Percentiles rank a stretch among this genome's conserved stretches.
These are phyloP conservation scores for Drosophila kanekoi DNA, from an alignment of 2,888 invertebrate species.

Conservation along the genomic window DNA sequence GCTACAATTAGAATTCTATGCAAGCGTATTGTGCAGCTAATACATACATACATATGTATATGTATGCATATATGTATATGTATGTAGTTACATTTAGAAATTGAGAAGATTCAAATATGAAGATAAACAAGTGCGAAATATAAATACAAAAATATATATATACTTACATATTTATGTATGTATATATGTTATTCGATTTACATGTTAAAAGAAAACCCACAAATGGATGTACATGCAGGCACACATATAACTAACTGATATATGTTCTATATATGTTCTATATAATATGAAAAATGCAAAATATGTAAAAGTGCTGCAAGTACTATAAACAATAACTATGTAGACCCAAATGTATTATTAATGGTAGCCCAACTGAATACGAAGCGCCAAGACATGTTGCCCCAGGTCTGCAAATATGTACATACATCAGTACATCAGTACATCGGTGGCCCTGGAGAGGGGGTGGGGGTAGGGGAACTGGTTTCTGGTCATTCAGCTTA, in stretches of 20 bases:
- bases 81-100: not conserved
- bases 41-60: constrained; percentile 1
- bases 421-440: not conserved
- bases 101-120: constrained; percentile 2
- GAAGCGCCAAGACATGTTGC: not conserved
- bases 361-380: not conserved
- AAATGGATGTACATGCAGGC: constrained; percentile 7
- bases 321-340: constrained; percentile 34
- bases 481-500: constrained; percentile 30
- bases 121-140: constrained; percentile 3
- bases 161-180: constrained; percentile 19
- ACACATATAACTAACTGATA: constrained; percentile 5
- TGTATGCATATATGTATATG: constrained; percentile 5
- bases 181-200: constrained; percentile 29
- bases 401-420: not conserved
- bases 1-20: not conserved
- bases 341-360: not conserved
- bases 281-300: not conserved
- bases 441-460: not conserved
- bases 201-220: not conserved
- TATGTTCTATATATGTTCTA: constrained; percentile 1
- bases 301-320: constrained; percentile 45
- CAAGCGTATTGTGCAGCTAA: constrained; percentile 7
- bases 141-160: constrained; percentile 16
- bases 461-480: not conserved